Base-by-base conservation (phyloP, 1,140 invertebrate species). In the Phymorhynchus buccinoides region DNA sequence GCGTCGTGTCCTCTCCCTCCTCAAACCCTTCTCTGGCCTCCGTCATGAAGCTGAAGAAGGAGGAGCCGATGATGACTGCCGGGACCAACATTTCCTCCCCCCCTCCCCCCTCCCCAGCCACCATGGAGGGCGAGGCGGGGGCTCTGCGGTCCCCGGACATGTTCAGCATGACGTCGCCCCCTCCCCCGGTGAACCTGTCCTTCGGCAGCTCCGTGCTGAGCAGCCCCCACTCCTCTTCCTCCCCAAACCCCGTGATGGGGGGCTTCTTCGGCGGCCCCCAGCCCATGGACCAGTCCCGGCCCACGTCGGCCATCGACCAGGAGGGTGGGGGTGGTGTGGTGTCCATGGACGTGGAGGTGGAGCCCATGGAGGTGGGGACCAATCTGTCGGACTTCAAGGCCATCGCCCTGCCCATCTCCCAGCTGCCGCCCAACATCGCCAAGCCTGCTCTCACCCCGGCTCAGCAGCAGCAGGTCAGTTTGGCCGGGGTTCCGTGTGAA, bases 341-440 rank as follows among this genome's bases (percentile, higher is more conserved):
- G 35, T 89, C 92, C 27, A 92, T 93, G 91, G 93, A 93, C 48
- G 86, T 93, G 42, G 93, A 93, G 56, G 86, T 93, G 42, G 92
- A 93, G 75, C 84, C 84, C 79, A 84, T 89, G n/a, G 88, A 89
- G 32, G 78, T 89, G 37, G 87, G 82, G 52, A 83, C 39, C n/a
- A 6, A 48, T 18, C 39, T 83, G 62, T 83, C 81, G 3, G 77
- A 71, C 41, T 84, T 82, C 83, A 84, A 86, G 68, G 77, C 86
- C n/a, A 48, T 84, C 30, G 78, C 84, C 16, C 44, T 86, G 62
- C 83, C 86, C 48, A 32, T 87, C 39, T 84, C 86, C 1, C 83
- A 84, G 79, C 83, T 87, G 32, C 75, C 84, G 27, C 37, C 86
- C 44, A 85, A 14, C 42, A 44, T 89, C n/a, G 71, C 84, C 79